phyloP scores from a whole-genome alignment of 2,888 invertebrate genomes.

The Campoletis raptor region DNA sequence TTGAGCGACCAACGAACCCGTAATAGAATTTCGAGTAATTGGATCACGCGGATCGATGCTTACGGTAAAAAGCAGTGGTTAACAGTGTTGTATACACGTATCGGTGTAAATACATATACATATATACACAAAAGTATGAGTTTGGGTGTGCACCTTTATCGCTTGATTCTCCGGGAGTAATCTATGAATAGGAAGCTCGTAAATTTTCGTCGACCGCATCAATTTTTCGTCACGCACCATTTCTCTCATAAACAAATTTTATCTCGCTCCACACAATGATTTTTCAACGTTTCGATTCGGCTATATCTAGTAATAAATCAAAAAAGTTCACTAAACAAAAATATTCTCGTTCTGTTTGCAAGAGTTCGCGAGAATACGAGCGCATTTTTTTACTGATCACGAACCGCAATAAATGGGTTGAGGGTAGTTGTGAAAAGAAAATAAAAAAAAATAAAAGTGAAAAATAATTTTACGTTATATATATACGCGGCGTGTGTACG shows the following conservation, averaged over 20 bases:
- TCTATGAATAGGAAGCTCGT: background rate
- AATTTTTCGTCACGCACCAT: background rate
- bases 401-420: too few species aligned
- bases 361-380: too few species aligned
- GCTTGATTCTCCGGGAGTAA: background rate
- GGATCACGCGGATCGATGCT: conserved; percentile 73
- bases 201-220: background rate
- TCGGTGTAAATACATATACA: background rate
- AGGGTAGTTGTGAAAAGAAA: too few species aligned
- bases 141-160: background rate
- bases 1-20: conserved; percentile 68
- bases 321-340: background rate
- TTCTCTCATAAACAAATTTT: too few species aligned
- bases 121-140: background rate
- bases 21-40: conserved; percentile 73
- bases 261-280: too few species aligned
- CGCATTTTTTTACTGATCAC: too few species aligned
- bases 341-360: too few species aligned
- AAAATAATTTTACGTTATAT: too few species aligned
- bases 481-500: too few species aligned
- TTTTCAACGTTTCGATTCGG: too few species aligned
- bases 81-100: background rate
- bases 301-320: background rate
- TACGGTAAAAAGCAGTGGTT: conserved; percentile 65
- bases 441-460: too few species aligned